Conservation (phyloP, 2,888 invertebrate species). For the Therioaphis trifolii region DNA sequence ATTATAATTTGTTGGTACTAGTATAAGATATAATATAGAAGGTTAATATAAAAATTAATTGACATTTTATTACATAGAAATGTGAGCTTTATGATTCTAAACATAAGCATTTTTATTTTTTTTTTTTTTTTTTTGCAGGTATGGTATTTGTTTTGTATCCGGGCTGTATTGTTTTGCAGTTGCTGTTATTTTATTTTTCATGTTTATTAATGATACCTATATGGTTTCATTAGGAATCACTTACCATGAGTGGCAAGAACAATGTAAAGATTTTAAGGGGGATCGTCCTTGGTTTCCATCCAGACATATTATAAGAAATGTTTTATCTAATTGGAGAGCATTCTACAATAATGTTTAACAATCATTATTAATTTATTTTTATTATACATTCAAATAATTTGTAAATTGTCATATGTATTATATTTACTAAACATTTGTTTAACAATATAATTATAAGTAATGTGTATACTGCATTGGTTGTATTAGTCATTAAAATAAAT, state of each 20-base stretch:
- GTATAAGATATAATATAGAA: too few relatives aligned
- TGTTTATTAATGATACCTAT: slow-evolving; percentile 70
- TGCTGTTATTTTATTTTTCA: slow-evolving; percentile 68
- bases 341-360: slow-evolving; percentile 47
- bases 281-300: slow-evolving; percentile 30
- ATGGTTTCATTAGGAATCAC: slow-evolving; percentile 71
- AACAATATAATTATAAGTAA: too few relatives aligned
- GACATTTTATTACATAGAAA: not conserved
- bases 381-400: not conserved
- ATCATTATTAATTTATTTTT: not conserved
- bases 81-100: not conserved
- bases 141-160: slow-evolving; percentile 73
- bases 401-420: not conserved
- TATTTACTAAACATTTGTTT: not conserved
- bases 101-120: not conserved
- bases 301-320: slow-evolving; percentile 14
- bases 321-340: slow-evolving; percentile 51
- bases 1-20: too few relatives aligned
- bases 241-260: slow-evolving; percentile 70
- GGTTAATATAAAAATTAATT: not conserved
- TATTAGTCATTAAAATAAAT: too few relatives aligned
- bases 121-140: slow-evolving; percentile 69
- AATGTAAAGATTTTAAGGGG: slow-evolving; percentile 26
- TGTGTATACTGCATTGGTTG: not conserved
- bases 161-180: slow-evolving; percentile 70